Percentiles rank a stretch among this genome's conserved stretches.
These are phyloP conservation scores for Microtus montanus DNA, from an alignment of 2,113 vertebrate genomes.

Conservation along the genomic window DNA sequence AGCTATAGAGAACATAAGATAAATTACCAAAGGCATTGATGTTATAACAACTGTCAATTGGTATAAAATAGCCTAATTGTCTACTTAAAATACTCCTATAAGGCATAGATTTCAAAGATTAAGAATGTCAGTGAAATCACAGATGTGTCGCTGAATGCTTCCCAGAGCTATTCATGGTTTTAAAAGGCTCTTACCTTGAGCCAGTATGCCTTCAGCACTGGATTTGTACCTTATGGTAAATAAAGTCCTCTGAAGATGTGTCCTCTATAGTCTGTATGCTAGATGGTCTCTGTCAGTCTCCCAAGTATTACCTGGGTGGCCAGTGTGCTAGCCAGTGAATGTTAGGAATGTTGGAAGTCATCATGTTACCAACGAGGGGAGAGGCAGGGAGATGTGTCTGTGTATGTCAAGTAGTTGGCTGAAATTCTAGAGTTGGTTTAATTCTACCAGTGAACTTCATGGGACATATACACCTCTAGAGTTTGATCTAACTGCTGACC, in stretches of 20 bases:
- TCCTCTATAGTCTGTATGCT: neutral
- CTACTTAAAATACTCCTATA: neutral
- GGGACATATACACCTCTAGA: neutral
- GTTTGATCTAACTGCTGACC: neutral
- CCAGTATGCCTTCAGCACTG: neutral
- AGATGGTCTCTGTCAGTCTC: neutral
- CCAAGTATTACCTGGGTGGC: neutral
- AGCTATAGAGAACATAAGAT: neutral
- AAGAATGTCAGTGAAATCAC: slow-evolving; percentile 19
- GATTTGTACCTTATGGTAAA: neutral
- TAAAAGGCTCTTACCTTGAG: neutral
- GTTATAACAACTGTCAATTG: neutral
- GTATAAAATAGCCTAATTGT: neutral
- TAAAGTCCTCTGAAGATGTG: neutral
- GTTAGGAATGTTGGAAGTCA: neutral
- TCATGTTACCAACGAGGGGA: neutral
- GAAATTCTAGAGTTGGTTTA: neutral
- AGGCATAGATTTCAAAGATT: neutral
- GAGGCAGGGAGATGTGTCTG: neutral
- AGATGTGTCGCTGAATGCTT: neutral
- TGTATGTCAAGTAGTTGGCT: neutral
- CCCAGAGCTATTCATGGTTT: neutral
- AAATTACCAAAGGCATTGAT: neutral
- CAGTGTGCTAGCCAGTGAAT: neutral
- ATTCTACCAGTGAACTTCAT: neutral